phyloP scores from a whole-genome alignment of 1,140 invertebrate genomes.

The Apis florea region DNA sequence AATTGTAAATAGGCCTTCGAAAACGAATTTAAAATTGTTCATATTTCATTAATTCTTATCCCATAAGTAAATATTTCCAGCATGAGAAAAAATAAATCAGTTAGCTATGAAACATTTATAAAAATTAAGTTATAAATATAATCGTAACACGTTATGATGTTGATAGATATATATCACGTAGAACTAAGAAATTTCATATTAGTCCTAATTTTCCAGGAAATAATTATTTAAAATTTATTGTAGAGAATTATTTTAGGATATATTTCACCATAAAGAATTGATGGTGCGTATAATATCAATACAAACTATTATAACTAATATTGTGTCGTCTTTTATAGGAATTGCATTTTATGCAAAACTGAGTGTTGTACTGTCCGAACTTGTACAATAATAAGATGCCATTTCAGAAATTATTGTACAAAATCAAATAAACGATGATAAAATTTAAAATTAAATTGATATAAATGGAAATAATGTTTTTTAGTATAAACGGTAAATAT shows the following conservation, averaged over 20 bases:
- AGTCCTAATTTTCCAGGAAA: conserved; percentile 29
- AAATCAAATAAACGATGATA: conserved; percentile 2
- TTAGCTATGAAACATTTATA: conserved; percentile 18
- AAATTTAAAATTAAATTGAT: not conserved
- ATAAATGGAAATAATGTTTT: conserved; percentile 4
- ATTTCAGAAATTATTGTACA: conserved; percentile 5
- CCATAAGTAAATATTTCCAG: conserved; percentile 23
- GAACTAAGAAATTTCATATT: conserved; percentile 43
- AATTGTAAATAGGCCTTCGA: conserved; percentile 27
- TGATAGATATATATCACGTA: conserved; percentile 6
- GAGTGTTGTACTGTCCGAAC: conserved; percentile 43
- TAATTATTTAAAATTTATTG: not conserved
- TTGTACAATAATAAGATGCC: not conserved
- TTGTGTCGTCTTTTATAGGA: conserved; percentile 44
- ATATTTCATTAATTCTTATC: not conserved
- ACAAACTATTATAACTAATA: conserved; percentile 33
- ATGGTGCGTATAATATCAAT: conserved; percentile 24
- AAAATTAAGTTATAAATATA: conserved; percentile 27
- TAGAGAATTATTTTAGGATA: conserved; percentile 28
- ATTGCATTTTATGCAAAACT: conserved; percentile 40
- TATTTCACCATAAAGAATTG: conserved; percentile 7
- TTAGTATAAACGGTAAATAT: conserved; percentile 9
- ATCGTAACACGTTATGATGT: conserved; percentile 21
- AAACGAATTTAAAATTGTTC: conserved; percentile 2
- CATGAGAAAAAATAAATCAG: conserved; percentile 13